Conservation (phyloP, 1,140 invertebrate genomes). For the Pseudomyrmex dendroicus region DNA sequence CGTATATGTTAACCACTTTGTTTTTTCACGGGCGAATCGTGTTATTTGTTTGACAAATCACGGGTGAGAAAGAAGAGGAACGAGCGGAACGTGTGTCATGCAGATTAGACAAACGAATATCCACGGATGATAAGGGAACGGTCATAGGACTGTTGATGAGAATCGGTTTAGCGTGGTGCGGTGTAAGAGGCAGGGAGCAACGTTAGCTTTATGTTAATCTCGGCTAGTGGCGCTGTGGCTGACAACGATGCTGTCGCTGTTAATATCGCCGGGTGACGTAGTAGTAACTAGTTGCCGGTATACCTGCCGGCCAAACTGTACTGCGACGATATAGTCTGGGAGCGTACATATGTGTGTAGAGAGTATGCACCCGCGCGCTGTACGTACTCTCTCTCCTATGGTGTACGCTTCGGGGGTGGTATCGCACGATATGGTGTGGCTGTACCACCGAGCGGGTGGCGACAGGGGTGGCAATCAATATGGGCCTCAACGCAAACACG, state of each 20-base stretch:
- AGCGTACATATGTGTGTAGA: slow-evolving; percentile 64
- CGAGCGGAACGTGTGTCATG: background rate
- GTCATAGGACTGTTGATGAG: slow-evolving; percentile 60
- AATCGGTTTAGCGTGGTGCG: slow-evolving; percentile 64
- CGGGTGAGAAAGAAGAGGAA: background rate
- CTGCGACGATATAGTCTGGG: slow-evolving; percentile 59
- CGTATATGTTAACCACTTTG: too few species aligned
- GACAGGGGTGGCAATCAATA: slow-evolving; percentile 85
- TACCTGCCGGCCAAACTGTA: slow-evolving; percentile 75
- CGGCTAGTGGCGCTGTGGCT: slow-evolving; percentile 79
- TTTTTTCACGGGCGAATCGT: background rate
- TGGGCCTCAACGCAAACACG: slow-evolving; percentile 85
- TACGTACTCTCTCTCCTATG: slow-evolving; percentile 71
- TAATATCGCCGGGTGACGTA: slow-evolving; percentile 83
- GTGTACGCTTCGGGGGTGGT: slow-evolving; percentile 69
- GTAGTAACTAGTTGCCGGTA: slow-evolving; percentile 80
- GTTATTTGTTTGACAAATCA: background rate
- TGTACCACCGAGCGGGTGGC: slow-evolving; percentile 78
- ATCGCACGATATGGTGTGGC: slow-evolving; percentile 80
- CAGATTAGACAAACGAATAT: slow-evolving; percentile 10
- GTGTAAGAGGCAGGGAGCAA: slow-evolving; percentile 64
- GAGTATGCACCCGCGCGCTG: slow-evolving; percentile 68
- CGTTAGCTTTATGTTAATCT: slow-evolving; percentile 81
- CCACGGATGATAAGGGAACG: slow-evolving; percentile 52
- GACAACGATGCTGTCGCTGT: slow-evolving; percentile 82